A percentile compares a stretch with the other conserved stretches of the same genome.
phyloP scores from a whole-genome alignment of 2,113 vertebrate species.

The Trichomycterus rosablanca region DNA sequence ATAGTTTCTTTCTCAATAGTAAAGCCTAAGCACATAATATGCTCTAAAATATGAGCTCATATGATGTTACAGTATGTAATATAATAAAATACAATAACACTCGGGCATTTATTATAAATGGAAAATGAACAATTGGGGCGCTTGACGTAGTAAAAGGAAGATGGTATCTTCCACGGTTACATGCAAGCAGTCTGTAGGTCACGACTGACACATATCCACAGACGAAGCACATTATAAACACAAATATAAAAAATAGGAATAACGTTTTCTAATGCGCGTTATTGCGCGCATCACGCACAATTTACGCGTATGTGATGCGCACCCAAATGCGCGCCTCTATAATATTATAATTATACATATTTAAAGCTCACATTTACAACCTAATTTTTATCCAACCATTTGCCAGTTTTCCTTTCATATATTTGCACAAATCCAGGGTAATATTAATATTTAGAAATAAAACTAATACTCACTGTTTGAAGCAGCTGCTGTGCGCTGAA shows the following conservation, averaged over 20 bases:
- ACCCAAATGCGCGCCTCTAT: no score
- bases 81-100: neutral
- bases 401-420: no score
- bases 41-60: no score
- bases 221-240: neutral
- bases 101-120: neutral
- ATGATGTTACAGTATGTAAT: neutral
- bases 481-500: constrained; percentile 50
- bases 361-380: no score
- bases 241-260: neutral
- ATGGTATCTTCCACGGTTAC: neutral
- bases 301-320: no score
- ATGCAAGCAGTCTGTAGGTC: constrained; percentile 1
- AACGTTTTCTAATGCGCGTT: no score
- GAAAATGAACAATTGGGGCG: neutral
- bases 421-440: no score
- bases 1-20: no score
- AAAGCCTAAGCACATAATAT: no score
- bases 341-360: no score
- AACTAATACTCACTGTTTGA: constrained; percentile 16
- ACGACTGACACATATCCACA: neutral
- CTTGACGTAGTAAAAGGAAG: neutral
- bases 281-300: no score
- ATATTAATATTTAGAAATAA: neutral
- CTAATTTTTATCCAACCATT: no score